Evolutionary conservation across 2,797 vertebrate species (phyloP), one percentile per base, ranked within the genome.

Genomic region (Vultur gryphus): DNA sequence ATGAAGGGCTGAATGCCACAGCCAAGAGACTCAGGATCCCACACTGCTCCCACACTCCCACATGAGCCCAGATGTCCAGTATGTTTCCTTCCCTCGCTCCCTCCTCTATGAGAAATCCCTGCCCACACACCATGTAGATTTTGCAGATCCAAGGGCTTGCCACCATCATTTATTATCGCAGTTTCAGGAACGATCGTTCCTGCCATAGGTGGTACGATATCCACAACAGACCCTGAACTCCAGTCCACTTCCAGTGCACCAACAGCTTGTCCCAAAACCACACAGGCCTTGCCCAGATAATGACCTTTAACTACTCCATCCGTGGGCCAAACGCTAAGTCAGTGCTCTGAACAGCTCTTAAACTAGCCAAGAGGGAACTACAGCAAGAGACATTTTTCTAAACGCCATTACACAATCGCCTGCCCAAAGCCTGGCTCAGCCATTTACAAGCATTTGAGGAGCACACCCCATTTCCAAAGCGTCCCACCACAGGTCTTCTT

Each of bases 301-400:
- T 11, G 83, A 95, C 93, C 88, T 96, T 96, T 41, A 89, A 72
- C 86, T 44, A 33, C 58, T 78, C 88, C 43, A 48, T 29, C 55
- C 49, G 2, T 3, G 20, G 54, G 87, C 90, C 95, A 95, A 90
- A 58, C 0, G 0, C 87, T 26, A 13, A 92, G 61, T 46, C 92
- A 94, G 86, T 0, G 7, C 66, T 84, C 37, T 3, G 43, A 80
- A 21, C 75, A 28, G 61, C 83, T 81, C 79, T 10, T 7, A 35
- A 84, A 43, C 3, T 14, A n/a, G 62, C 73, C 92, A 79, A 58
- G 54, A 77, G 69, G 85, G 83, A 90, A 28, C 66, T 13, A 69
- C 6, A 3, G 88, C 83, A 7, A 49, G 52, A 19, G 49, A 26
- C 5, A 14, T 21, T 61, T 78, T 33, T 78, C 88, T 75, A 31